Base-by-base conservation (phyloP, 2,113 vertebrate species). In the Peromyscus polionotus region DNA sequence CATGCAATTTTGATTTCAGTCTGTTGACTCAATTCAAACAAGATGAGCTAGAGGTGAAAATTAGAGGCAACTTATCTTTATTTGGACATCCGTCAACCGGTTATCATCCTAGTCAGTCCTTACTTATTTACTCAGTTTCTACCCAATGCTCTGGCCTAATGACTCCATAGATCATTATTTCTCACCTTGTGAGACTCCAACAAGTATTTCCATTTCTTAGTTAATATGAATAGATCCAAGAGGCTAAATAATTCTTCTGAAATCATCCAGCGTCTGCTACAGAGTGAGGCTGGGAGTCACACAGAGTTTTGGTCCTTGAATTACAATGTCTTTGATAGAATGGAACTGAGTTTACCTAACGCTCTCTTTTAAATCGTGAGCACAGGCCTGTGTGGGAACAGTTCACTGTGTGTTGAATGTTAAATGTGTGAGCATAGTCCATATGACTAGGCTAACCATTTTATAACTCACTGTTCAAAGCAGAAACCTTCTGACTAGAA, bases 61-160 rank as follows among this genome's bases (percentile, higher is more conserved):
- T 48, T 75, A 80, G 92, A 83, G 54, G 5, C 67, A 51, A 70
- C 59, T 90, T 48, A 65, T 4, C 28, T 84, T 77, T 14, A 63
- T 81, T 42, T 77, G 20, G 24, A 87, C 28, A 26, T 77, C n/a
- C 12, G 22, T 87, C 36, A 89, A 9, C 13, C 31, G 51, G 10
- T 14, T 91, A 17, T 91, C 42, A 45, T 75, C 72, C 33, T 87
- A 61, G 77, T 61, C 59, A 85, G 57, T 36, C 17, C 16, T 88
- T 51, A 17, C 33, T 5, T 39, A 68, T 96, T 89, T 94, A n/a
- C 65, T 91, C 51, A 57, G 24, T 57, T 97, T 93, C 86, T 93
- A n/a, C 17, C n/a, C 2, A 16, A 45, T 33, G 59, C 14, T 54
- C 72, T 67, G 81, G 31, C 24, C 54, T 39, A 68, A 57, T 77